These are phyloP conservation scores for Scolopax mira DNA, from an alignment of 2,113 vertebrate species.

Conservation along the genomic window DNA sequence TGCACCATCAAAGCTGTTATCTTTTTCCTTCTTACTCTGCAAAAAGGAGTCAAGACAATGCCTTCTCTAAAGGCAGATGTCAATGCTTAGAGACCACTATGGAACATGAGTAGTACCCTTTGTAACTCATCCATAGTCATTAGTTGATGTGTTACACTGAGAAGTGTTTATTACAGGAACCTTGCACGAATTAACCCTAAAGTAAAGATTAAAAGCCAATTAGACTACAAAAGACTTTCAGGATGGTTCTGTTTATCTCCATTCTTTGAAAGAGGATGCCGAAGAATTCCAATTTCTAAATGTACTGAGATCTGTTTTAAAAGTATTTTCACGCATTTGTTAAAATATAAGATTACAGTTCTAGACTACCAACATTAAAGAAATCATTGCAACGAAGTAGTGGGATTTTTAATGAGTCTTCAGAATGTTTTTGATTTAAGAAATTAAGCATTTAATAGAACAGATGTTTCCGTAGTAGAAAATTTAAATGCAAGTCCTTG, in stretches of 20 bases:
- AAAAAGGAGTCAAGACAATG: neutral
- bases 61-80: neutral
- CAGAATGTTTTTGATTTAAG: neutral
- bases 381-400: neutral
- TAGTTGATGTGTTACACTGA: neutral
- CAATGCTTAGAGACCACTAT: neutral
- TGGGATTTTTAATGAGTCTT: neutral
- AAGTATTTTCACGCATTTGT: neutral
- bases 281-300: neutral
- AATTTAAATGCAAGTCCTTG: neutral
- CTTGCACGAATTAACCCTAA: neutral
- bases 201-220: neutral
- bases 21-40: neutral
- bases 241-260: neutral
- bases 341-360: neutral
- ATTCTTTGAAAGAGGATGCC: neutral
- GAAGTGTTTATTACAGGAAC: neutral
- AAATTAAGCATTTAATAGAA: neutral
- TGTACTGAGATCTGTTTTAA: neutral
- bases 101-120: neutral
- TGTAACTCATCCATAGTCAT: neutral
- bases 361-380: neutral
- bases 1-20: neutral
- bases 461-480: neutral
- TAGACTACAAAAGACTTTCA: neutral